Percentiles rank a stretch among this genome's conserved stretches.
Evolutionary conservation across 1,140 invertebrate genomes (phyloP).

Genomic region (Euborellia annulipes): DNA sequence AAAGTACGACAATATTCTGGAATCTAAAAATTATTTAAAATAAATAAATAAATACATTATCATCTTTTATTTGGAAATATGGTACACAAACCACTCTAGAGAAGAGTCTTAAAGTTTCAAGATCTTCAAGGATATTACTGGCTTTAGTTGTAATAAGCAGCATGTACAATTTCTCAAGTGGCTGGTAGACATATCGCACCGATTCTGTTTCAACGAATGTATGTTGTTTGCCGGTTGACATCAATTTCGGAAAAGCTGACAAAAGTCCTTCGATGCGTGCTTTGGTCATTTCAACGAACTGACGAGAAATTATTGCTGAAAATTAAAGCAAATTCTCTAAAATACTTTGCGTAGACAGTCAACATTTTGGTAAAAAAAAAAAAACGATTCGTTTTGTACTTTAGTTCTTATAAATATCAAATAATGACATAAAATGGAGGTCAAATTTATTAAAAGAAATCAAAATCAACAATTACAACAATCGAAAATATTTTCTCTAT

Average conservation of each 20-base stretch:
- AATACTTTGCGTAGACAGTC: no score
- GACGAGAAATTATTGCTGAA: constrained; percentile 85
- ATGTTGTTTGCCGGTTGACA: constrained; percentile 91
- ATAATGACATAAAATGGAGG: no score
- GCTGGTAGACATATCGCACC: constrained; percentile 97
- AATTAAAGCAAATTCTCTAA: constrained; percentile 23
- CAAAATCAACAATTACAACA: no score
- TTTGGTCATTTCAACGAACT: constrained; percentile 99
- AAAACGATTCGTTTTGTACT: no score
- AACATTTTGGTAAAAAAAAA: no score
- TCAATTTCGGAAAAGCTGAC: constrained; percentile 95
- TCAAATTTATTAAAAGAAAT: no score
- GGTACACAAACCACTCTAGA: constrained; percentile 73
- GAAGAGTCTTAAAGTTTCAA: constrained; percentile 93
- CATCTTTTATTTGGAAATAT: constrained; percentile 23
- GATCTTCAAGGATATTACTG: constrained; percentile 96
- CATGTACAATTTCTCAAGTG: constrained; percentile 95
- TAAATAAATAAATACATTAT: background rate
- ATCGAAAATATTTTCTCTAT: no score
- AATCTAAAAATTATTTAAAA: constrained; percentile 42
- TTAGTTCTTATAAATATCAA: no score
- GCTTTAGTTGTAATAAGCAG: constrained; percentile 95
- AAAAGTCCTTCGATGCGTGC: constrained; percentile 96
- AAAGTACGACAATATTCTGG: constrained; percentile 84
- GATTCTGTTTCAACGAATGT: constrained; percentile 99